These are phyloP conservation scores for Halocynthia roretzi DNA, from an alignment of 23 tunicate genomes.

Conservation along the genomic window DNA sequence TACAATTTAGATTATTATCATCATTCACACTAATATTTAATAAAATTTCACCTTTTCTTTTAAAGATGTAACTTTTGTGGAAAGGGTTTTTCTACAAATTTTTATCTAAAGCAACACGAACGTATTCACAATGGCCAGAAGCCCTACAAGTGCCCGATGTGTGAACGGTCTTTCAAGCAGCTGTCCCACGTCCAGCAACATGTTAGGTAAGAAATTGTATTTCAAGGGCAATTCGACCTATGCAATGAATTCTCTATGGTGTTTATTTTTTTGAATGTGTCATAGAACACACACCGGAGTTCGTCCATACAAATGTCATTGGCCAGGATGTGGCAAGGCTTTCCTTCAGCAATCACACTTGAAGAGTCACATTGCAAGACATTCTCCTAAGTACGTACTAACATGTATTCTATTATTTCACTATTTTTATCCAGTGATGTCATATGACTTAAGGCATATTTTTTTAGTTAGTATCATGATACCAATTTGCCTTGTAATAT, in stretches of 20 bases:
- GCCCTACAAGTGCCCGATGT: conserved; percentile 96
- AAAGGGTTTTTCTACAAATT: conserved; percentile 91
- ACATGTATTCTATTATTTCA: not conserved
- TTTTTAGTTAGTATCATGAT: not conserved
- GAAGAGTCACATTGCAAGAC: conserved; percentile 92
- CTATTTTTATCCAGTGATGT: not conserved
- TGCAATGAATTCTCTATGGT: no score
- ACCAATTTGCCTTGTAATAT: not conserved
- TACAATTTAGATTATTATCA: not conserved
- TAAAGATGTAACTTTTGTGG: conserved; percentile 80
- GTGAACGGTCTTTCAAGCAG: conserved; percentile 85
- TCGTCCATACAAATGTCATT: conserved; percentile 91
- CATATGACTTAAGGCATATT: not conserved
- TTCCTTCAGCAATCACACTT: conserved; percentile 93
- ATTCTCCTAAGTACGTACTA: conserved; percentile 67
- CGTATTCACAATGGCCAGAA: conserved; percentile 94
- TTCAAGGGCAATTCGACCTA: no score
- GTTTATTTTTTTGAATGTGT: not conserved
- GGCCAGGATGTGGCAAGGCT: conserved; percentile 98
- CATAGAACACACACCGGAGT: conserved; percentile 93
- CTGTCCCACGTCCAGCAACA: conserved; percentile 95
- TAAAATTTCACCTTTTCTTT: not conserved
- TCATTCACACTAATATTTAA: not conserved
- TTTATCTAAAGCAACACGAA: conserved; percentile 92
- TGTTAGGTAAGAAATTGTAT: conserved; percentile 37